Base-by-base conservation (phyloP, 2,888 invertebrate genomes). In the Lamproptera curius region DNA sequence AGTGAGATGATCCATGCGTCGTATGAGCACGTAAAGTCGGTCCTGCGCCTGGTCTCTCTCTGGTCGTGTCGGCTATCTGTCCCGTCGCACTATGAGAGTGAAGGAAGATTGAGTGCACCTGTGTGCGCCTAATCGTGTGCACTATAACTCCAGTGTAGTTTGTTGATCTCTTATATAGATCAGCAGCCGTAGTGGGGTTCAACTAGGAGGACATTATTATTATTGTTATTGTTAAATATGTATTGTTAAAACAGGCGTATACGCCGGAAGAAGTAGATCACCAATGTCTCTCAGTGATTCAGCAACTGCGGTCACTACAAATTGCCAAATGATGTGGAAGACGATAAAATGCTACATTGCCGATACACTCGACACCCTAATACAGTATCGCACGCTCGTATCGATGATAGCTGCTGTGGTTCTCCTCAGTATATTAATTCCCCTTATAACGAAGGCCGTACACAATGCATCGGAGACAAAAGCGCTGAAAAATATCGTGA, bases 361-460 rank as follows among this genome's bases (percentile, higher is more conserved):
- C 20, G 45, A 45, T 20, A 20, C 31, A 2, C 10, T 45, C 17
- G 15, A 20, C 20, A 9, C 20, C 23, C 31, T 70, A 53, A 60
- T 57, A 17, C 63, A 59, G 1, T 71, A 67, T 52, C 74, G 70
- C 39, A 38, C 9, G 9, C 9, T 76, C 1, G 57, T 58, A 1
- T 72, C 73, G 0, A 52, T 80, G 0, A 34, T 74, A 2, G 37
- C 74, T 1, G 62, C 81, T 1, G 58, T 80, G 1, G 28, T 76
- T 4, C 4, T 48, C 2, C 57, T 83, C 1, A 74, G 69, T 34
- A 67, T 77, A 20, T 48, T 82, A 0, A 55, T 81, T 1, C 78
- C 81, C 0, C 70, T 75, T 31, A 62, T 80, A 35, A 67, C 74
- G 0, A 68, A 73, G 28, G 75, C 69, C 53, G 55, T 77, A 4